Percentiles rank a stretch among this genome's conserved stretches.
phyloP scores from a whole-genome alignment of 2,888 invertebrate species.

The Abrostola tripartita region DNA sequence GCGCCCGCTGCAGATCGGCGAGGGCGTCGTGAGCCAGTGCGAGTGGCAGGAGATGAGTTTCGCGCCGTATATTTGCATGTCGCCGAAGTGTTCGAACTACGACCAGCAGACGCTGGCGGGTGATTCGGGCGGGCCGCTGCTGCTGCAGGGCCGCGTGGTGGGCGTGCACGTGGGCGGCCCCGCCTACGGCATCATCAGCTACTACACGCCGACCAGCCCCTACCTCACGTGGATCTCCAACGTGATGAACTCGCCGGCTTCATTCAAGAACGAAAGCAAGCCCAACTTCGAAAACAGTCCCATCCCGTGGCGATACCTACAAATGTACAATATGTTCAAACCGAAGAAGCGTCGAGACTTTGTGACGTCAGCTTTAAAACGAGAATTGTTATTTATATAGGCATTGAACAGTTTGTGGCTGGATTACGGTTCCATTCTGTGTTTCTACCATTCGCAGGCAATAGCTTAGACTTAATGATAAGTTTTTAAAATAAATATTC shows the following conservation, averaged over 20 bases:
- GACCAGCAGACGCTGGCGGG: not conserved
- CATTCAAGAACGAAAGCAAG: not conserved
- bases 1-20: not conserved
- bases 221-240: conserved; percentile 23
- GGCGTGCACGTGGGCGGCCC: conserved; percentile 4
- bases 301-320: too few species aligned
- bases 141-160: conserved; percentile 17
- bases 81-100: conserved; percentile 7
- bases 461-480: too few species aligned
- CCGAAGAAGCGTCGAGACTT: too few species aligned
- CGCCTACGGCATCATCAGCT: not conserved
- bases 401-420: too few species aligned
- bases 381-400: too few species aligned
- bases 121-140: conserved; percentile 28
- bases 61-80: conserved; percentile 16
- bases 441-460: too few species aligned
- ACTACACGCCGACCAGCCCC: conserved; percentile 32
- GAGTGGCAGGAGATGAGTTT: not conserved
- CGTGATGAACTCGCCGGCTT: not conserved
- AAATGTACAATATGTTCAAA: too few species aligned
- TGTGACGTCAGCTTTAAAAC: too few species aligned
- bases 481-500: too few species aligned
- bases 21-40: conserved; percentile 15
- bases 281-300: not conserved
- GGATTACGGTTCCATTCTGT: too few species aligned